These are phyloP conservation scores for Ectropis crepuscularia DNA, from an alignment of 2,888 invertebrate genomes.

Conservation along the genomic window DNA sequence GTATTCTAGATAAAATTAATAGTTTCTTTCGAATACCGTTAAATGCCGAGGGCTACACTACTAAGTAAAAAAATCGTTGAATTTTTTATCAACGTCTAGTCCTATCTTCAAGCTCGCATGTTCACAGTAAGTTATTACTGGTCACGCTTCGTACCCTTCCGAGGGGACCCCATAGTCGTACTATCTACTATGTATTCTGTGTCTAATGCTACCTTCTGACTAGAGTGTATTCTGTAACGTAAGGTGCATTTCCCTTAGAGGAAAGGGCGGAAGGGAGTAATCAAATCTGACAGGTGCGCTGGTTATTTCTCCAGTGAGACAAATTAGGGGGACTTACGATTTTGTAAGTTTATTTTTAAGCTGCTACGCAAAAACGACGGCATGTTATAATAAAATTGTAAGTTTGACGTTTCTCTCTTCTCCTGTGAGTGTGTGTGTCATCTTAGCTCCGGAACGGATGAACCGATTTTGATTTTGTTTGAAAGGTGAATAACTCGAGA, in stretches of 20 bases:
- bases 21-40: too few species aligned
- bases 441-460: too few species aligned
- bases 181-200: not conserved
- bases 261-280: slow-evolving; percentile 60
- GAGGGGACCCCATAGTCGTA: slow-evolving; percentile 34
- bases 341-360: not conserved
- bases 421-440: too few species aligned
- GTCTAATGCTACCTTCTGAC: not conserved
- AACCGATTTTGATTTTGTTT: too few species aligned
- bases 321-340: slow-evolving; percentile 13
- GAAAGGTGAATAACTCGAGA: too few species aligned
- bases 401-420: too few species aligned
- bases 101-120: slow-evolving; percentile 3
- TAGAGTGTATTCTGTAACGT: slow-evolving; percentile 14
- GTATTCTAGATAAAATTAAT: too few species aligned
- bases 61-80: not conserved
- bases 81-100: slow-evolving; percentile 2
- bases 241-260: slow-evolving; percentile 43
- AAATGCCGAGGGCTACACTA: too few species aligned
- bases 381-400: too few species aligned
- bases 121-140: slow-evolving; percentile 42
- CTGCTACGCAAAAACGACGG: not conserved
- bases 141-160: slow-evolving; percentile 51
- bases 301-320: slow-evolving; percentile 21
- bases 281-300: slow-evolving; percentile 56